phyloP scores from a whole-genome alignment of 2,888 invertebrate genomes.

The Leptinotarsa haldemani region DNA sequence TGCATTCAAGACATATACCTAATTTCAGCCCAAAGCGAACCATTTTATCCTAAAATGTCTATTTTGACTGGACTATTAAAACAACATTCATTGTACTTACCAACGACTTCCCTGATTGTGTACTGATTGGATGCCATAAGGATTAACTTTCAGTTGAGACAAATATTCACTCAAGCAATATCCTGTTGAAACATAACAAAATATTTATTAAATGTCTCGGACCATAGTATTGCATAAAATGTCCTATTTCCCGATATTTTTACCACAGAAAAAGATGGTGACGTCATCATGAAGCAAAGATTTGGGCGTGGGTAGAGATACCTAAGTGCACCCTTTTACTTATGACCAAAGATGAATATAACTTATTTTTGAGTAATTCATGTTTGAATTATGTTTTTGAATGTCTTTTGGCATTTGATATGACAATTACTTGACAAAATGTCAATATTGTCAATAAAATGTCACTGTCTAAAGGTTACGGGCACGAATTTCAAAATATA shows the following conservation, averaged over 20 bases:
- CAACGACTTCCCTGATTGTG: constrained; percentile 42
- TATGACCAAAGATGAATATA: constrained; percentile 28
- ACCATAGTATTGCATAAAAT: background rate
- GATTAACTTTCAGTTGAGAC: background rate
- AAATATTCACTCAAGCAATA: background rate
- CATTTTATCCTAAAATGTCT: background rate
- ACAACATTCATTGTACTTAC: constrained; percentile 23
- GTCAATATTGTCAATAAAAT: constrained; percentile 48
- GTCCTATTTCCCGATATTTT: constrained; percentile 31
- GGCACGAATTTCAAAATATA: constrained; percentile 37
- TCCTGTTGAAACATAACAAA: constrained; percentile 27
- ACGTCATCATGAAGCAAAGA: constrained; percentile 42
- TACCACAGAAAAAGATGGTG: constrained; percentile 36
- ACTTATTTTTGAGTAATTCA: constrained; percentile 23
- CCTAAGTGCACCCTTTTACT: constrained; percentile 28
- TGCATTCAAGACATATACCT: too few species aligned
- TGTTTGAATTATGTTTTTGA: constrained; percentile 41
- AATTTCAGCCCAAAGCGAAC: too few species aligned
- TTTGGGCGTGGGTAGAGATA: constrained; percentile 39
- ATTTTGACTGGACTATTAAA: background rate
- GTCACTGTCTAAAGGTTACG: constrained; percentile 42
- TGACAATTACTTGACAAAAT: constrained; percentile 48
- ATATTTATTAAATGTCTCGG: constrained; percentile 7
- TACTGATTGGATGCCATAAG: constrained; percentile 41
- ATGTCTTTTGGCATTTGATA: constrained; percentile 46